These are phyloP conservation scores for Drosophila lacertosa DNA, from an alignment of 1,140 invertebrate genomes.

Conservation along the genomic window DNA sequence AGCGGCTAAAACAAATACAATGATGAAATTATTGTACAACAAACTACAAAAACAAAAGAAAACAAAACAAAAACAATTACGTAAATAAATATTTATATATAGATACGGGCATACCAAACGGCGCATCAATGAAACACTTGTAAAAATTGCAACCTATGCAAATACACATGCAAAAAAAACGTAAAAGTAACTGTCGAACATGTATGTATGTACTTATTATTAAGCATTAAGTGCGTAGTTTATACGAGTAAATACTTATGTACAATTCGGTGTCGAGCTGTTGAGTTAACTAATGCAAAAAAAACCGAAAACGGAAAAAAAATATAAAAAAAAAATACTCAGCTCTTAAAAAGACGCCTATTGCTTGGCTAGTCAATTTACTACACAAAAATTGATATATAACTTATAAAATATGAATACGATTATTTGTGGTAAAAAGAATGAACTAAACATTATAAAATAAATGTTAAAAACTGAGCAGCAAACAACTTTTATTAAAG, in stretches of 20 bases:
- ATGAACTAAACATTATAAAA: conserved; percentile 67
- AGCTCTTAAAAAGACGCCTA: conserved; percentile 70
- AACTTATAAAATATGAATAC: conserved; percentile 68
- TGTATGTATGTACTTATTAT: conserved; percentile 59
- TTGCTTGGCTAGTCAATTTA: conserved; percentile 72
- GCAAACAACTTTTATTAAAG: conserved; percentile 42
- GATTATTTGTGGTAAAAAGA: conserved; percentile 79
- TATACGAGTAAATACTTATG: conserved; percentile 54
- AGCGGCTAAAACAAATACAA: conserved; percentile 27
- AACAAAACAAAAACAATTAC: conserved; percentile 18
- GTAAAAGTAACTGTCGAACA: conserved; percentile 41
- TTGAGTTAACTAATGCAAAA: conserved; percentile 10
- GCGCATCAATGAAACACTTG: conserved; percentile 42
- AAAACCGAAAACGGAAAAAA: conserved; percentile 18
- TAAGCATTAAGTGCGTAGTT: conserved; percentile 58
- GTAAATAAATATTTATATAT: conserved; percentile 68
- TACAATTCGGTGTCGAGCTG: conserved; percentile 50
- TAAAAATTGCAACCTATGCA: conserved; percentile 67
- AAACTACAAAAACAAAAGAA: no score
- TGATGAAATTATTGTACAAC: conserved; percentile 38
- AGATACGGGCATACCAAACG: conserved; percentile 74
- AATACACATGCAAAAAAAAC: conserved; percentile 30
- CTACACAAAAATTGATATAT: conserved; percentile 54
- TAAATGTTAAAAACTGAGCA: conserved; percentile 78
- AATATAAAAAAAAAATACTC: conserved; percentile 47